Conservation (phyloP, 2,888 invertebrate species). For the Amphipyra berbera region DNA sequence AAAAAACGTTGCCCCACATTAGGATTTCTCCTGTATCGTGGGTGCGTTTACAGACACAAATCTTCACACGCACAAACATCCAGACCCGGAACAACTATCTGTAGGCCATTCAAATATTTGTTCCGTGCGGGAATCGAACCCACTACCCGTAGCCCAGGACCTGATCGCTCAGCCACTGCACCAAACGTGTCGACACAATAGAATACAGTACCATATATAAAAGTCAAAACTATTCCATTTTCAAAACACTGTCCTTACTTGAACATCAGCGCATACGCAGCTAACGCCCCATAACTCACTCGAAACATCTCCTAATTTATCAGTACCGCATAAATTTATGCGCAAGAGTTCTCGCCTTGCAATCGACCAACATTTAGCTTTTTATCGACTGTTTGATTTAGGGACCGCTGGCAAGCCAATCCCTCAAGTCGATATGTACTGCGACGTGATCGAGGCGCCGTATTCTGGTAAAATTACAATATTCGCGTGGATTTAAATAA, state of each 20-base stretch:
- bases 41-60: too few relatives aligned
- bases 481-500: neutral
- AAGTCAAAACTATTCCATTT: neutral
- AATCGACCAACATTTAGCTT: constrained; percentile 89
- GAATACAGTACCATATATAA: neutral
- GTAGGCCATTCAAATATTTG: too few relatives aligned
- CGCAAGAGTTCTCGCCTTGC: constrained; percentile 80
- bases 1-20: too few relatives aligned
- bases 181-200: too few relatives aligned
- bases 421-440: constrained; percentile 86
- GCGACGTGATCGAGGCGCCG: constrained; percentile 57
- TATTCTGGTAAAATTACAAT: constrained; percentile 72
- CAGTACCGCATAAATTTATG: constrained; percentile 86
- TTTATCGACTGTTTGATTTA: constrained; percentile 88
- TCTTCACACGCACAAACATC: too few relatives aligned
- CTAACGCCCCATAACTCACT: constrained; percentile 77
- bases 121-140: too few relatives aligned
- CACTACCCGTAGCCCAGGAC: too few relatives aligned
- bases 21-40: too few relatives aligned
- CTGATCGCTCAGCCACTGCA: too few relatives aligned
- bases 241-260: neutral
- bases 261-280: constrained; percentile 33
- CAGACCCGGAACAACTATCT: too few relatives aligned
- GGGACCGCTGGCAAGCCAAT: constrained; percentile 78
- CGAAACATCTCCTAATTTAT: constrained; percentile 83